A percentile compares a stretch with the other conserved stretches of the same genome.
These are phyloP conservation scores for Scrobipalpa atriplicella DNA, from an alignment of 2,888 invertebrate species.

Conservation along the genomic window DNA sequence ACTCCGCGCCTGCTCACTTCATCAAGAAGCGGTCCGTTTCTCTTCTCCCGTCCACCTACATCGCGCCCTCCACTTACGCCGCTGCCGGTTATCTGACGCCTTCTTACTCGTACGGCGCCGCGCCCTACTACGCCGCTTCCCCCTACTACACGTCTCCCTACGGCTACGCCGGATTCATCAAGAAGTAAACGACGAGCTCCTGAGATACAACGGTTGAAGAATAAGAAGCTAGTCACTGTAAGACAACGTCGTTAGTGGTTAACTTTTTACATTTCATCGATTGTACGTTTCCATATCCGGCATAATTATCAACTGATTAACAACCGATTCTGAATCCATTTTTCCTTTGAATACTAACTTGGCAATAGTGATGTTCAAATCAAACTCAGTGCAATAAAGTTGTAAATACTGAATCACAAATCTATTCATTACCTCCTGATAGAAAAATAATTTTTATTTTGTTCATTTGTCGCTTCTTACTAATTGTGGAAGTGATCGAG, in stretches of 20 bases:
- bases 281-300: constrained; percentile 14
- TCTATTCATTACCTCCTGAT: not conserved
- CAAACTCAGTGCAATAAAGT: constrained; percentile 19
- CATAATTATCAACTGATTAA: constrained; percentile 11
- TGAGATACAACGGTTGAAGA: constrained; percentile 1
- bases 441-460: constrained; percentile 29
- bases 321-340: not conserved
- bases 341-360: constrained; percentile 11
- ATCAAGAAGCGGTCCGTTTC: constrained; percentile 25
- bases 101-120: not conserved
- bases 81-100: constrained; percentile 16
- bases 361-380: constrained; percentile 25
- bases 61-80: constrained; percentile 18
- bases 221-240: constrained; percentile 5
- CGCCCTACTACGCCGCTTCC: not conserved
- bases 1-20: constrained; percentile 26
- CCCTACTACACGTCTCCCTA: constrained; percentile 17
- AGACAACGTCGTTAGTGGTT: not conserved
- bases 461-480: constrained; percentile 54
- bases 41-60: constrained; percentile 23
- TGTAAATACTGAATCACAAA: constrained; percentile 22
- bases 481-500: constrained; percentile 69
- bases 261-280: not conserved
- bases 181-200: constrained; percentile 26
- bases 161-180: constrained; percentile 22